A percentile compares a stretch with the other conserved stretches of the same genome.
Evolutionary conservation across 2,888 invertebrate species (phyloP).

Genomic region (Lordiphosa fenestrarum): DNA sequence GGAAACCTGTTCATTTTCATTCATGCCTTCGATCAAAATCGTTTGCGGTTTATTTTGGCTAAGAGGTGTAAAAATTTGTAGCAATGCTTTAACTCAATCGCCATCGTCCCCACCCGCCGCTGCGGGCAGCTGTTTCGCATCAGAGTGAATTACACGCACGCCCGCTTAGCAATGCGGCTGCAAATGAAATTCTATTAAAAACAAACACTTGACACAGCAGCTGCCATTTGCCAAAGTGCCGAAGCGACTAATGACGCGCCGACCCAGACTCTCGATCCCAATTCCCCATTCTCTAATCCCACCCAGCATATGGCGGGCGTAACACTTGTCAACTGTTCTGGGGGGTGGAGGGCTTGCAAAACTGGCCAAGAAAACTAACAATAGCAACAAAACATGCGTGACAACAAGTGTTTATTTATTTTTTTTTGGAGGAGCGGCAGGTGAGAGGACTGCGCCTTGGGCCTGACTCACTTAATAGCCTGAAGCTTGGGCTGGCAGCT

Average conservation of each 20-base stretch:
- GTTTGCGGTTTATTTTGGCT: conserved; percentile 21
- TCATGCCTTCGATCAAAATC: conserved; percentile 66
- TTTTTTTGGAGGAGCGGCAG: conserved; percentile 36
- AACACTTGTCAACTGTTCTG: conserved; percentile 70
- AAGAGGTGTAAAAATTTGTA: conserved; percentile 61
- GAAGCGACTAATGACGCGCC: conserved; percentile 37
- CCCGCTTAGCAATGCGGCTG: conserved; percentile 34
- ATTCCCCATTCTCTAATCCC: conserved; percentile 11
- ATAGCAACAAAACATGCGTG: conserved; percentile 26
- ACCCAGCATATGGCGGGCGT: conserved; percentile 48
- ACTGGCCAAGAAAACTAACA: conserved; percentile 12
- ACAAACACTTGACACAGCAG: conserved; percentile 71
- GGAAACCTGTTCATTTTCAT: conserved; percentile 68
- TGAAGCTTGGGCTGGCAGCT: conserved; percentile 28
- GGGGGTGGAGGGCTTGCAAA: conserved; percentile 21
- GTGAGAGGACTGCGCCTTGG: conserved; percentile 23
- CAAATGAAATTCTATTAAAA: conserved; percentile 74
- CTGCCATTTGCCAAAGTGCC: conserved; percentile 48
- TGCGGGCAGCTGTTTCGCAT: conserved; percentile 63
- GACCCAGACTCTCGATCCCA: conserved; percentile 23
- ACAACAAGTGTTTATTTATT: conserved; percentile 68
- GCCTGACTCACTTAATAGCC: conserved; percentile 40
- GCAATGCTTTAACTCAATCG: conserved; percentile 70
- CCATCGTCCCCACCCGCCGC: conserved; percentile 26
- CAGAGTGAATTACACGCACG: conserved; percentile 62